Evolutionary conservation across 2,888 invertebrate species (phyloP), one percentile per base, ranked within the genome.

Genomic region (Neocrepidodera transversa): DNA sequence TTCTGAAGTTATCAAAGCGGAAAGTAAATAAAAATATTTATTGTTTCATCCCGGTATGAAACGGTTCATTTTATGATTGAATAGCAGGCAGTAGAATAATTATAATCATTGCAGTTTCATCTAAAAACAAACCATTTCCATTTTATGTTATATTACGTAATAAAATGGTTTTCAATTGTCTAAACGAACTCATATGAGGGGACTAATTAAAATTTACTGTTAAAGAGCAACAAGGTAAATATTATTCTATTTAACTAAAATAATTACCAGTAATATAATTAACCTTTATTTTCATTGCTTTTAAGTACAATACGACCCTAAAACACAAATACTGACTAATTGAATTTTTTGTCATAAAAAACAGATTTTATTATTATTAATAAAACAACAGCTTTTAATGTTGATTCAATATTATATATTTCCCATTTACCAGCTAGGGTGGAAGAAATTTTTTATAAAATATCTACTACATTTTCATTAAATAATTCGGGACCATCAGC

Each of bases 11-110:
- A 40, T 40, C 17, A 40, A 16, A 18, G n/a, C 16, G 18, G 3
- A 10, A 16, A 10, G 40, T 5, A 8, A 40, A 40, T 40, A 40
- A 40, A 40, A 40, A 40, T 40, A 40, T 40, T 40, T 40, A 40
- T 16, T 16, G 18, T 6, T n/a, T 40, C 16, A 16, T 40, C 40
- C 14, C 16, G 6, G n/a, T 16, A 40, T 40, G 16, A 16, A 40
- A 40, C 16, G 40, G 4, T 40, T 16, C 16, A 40, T 40, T 40
- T 40, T 40, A 40, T n/a, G 40, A 40, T 11, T n/a, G 16, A 40
- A 8, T 40, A 40, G 16, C 13, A 14, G 16, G 10, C 40, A 40
- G 18, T 40, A 16, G 16, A 40, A 40, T 40, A 40, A 40, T 40
- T 40, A 16, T 18, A 40, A 40, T 40, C 1, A 13, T 18, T 18